Percentiles rank a stretch among this genome's conserved stretches.
Conservation (phyloP, 2,113 vertebrate genomes). For the Dromiciops gliroides region DNA sequence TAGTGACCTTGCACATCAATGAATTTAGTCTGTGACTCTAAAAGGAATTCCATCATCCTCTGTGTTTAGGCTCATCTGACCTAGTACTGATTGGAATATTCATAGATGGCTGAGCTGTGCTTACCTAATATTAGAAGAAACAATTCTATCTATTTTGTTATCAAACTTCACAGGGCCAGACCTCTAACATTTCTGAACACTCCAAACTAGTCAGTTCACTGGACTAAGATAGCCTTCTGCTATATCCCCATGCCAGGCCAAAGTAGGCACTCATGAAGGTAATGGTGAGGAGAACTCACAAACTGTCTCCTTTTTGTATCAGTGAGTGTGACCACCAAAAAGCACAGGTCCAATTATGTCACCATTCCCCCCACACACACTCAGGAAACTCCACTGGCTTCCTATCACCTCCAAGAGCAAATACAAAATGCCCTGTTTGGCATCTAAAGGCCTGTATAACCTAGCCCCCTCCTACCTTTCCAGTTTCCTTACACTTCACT, state of each 20-base stretch:
- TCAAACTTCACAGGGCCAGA: background rate
- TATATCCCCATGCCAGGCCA: background rate
- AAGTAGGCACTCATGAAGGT: background rate
- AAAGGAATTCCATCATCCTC: background rate
- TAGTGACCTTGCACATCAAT: background rate
- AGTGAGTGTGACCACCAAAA: background rate
- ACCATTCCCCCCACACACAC: background rate
- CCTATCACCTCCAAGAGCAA: background rate
- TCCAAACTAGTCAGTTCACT: background rate
- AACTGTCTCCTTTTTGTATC: background rate
- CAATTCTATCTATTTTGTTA: background rate
- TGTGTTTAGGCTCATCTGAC: background rate
- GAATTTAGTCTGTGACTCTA: background rate
- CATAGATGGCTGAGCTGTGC: background rate
- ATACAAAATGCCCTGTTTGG: background rate
- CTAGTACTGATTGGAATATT: background rate
- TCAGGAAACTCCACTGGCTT: background rate
- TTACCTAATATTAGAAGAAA: background rate
- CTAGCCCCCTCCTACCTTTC: background rate
- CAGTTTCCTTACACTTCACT: background rate
- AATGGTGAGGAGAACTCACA: background rate
- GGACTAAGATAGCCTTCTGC: background rate
- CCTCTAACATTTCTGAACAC: background rate
- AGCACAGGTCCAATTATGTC: background rate
- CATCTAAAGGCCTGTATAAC: background rate